Evolutionary conservation across 2,888 invertebrate species (phyloP).

Genomic region (Cataglyphis rosenhaueri): DNA sequence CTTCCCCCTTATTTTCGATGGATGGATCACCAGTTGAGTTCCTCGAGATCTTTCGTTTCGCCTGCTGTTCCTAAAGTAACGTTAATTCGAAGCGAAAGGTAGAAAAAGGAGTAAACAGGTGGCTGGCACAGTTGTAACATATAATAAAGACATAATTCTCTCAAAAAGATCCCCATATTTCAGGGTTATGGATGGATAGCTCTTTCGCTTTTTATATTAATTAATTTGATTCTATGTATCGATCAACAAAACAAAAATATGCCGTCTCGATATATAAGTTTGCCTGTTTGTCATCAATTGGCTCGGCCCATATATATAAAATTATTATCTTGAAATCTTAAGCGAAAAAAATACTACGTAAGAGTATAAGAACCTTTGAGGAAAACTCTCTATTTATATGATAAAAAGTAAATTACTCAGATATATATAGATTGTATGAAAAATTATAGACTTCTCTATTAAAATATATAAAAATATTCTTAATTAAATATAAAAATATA

Average conservation of each 20-base stretch:
- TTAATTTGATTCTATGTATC: neutral
- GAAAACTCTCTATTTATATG: neutral
- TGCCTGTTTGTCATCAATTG: neutral
- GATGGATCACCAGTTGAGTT: slow-evolving; percentile 49
- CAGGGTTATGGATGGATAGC: neutral
- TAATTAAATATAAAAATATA: neutral
- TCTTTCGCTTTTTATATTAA: neutral
- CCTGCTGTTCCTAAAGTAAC: slow-evolving; percentile 11
- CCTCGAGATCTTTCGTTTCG: slow-evolving; percentile 13
- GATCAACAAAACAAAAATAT: neutral
- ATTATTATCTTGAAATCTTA: neutral
- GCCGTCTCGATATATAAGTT: neutral
- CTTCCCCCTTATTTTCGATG: slow-evolving; percentile 58
- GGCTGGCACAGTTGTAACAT: slow-evolving; percentile 44
- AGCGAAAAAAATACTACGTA: neutral
- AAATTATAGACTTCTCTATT: neutral
- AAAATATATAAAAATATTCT: neutral
- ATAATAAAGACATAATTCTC: slow-evolving; percentile 34
- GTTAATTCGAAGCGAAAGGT: slow-evolving; percentile 38
- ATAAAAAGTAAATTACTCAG: neutral
- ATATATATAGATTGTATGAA: neutral
- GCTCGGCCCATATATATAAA: neutral
- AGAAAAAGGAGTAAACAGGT: slow-evolving; percentile 51
- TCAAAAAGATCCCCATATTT: slow-evolving; percentile 10
- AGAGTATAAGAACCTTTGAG: neutral